These are phyloP conservation scores for Aspidoscelis tigris DNA, from an alignment of 2,113 vertebrate species.

Conservation along the genomic window DNA sequence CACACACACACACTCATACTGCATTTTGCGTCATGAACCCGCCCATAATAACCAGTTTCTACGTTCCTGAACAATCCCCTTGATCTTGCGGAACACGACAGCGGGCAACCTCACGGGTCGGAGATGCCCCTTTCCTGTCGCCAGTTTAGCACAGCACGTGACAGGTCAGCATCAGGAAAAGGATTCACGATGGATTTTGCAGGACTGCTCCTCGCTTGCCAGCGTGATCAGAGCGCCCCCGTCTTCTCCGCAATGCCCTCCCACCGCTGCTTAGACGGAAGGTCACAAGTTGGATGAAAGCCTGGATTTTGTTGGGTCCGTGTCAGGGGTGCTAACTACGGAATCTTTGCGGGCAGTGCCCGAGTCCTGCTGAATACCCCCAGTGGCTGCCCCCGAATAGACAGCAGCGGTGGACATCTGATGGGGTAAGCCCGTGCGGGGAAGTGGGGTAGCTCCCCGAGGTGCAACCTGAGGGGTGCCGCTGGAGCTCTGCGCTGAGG, in stretches of 20 bases:
- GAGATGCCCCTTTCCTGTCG: not conserved
- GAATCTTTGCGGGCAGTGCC: conserved; percentile 82
- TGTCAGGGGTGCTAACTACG: conserved; percentile 81
- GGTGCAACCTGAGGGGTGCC: conserved; percentile 61
- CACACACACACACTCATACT: not conserved
- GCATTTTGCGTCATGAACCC: not conserved
- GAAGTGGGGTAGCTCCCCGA: conserved; percentile 71
- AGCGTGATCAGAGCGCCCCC: not conserved
- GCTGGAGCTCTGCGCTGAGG: not conserved
- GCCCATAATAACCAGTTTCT: no score
- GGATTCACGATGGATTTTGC: conserved; percentile 22
- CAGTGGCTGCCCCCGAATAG: conserved; percentile 68
- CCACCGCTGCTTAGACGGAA: conserved; percentile 27
- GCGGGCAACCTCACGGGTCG: not conserved
- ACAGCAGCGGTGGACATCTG: conserved; percentile 78
- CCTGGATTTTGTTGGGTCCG: conserved; percentile 87
- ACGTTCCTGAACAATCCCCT: not conserved
- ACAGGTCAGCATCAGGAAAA: conserved; percentile 35
- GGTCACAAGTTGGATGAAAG: conserved; percentile 98
- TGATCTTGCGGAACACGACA: no score
- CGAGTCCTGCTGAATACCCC: conserved; percentile 75
- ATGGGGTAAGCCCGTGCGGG: conserved; percentile 79
- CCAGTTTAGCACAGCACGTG: conserved; percentile 4
- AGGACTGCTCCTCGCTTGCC: not conserved
- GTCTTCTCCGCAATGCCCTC: not conserved